Conservation (phyloP, 1,140 invertebrate species). For the Euura lappo region DNA sequence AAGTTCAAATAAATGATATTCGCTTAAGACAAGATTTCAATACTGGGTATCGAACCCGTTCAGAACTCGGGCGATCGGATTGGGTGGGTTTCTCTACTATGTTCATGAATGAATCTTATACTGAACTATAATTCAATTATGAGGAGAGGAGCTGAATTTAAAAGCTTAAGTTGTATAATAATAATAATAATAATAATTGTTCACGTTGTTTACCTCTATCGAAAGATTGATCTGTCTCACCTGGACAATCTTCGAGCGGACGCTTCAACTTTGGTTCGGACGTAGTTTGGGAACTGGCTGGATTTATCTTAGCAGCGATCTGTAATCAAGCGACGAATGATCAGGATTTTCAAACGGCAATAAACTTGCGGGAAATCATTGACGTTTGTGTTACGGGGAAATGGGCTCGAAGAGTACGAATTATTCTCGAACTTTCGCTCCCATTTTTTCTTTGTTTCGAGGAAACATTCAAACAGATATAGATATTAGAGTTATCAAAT, state of each 20-base stretch:
- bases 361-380: too few relatives aligned
- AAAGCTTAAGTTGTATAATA: not conserved
- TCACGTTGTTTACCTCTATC: not conserved
- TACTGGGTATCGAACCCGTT: not conserved
- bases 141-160: too few relatives aligned
- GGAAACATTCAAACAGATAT: too few relatives aligned
- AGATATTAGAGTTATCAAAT: too few relatives aligned
- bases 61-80: too few relatives aligned
- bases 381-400: too few relatives aligned
- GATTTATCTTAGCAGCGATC: conserved; percentile 88
- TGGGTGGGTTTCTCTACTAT: too few relatives aligned
- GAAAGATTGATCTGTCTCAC: conserved; percentile 49
- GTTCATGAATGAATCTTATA: conserved; percentile 17
- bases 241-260: conserved; percentile 75
- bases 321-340: conserved; percentile 41
- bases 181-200: too few relatives aligned
- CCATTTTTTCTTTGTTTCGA: too few relatives aligned
- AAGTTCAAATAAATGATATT: not conserved
- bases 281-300: conserved; percentile 63
- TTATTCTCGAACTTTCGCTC: too few relatives aligned
- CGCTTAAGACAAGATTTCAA: conserved; percentile 19
- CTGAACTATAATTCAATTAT: not conserved
- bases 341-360: too few relatives aligned
- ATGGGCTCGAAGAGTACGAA: too few relatives aligned
- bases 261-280: conserved; percentile 67